These are phyloP conservation scores for Istiophorus platypterus DNA, from an alignment of 2,113 vertebrate genomes.

Conservation along the genomic window DNA sequence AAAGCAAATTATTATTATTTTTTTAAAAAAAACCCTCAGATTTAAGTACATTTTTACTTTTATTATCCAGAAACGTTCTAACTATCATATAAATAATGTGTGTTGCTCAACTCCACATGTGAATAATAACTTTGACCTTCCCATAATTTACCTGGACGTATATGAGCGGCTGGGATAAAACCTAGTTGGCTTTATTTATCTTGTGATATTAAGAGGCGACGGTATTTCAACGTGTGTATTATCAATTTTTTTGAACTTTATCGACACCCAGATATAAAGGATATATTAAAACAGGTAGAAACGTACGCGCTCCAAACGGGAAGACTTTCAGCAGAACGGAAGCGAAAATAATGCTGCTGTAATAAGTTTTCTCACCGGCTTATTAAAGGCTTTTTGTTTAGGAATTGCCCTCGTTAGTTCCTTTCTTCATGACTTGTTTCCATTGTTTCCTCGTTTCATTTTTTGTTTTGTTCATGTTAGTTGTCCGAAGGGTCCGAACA, in stretches of 20 bases:
- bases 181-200: not conserved
- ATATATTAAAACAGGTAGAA: not conserved
- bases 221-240: not conserved
- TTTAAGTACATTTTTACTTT: not conserved
- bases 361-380: constrained; percentile 54
- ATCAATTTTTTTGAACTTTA: not conserved
- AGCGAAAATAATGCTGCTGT: constrained; percentile 43
- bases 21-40: not conserved
- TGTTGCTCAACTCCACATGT: not conserved
- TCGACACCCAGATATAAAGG: not conserved
- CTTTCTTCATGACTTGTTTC: constrained; percentile 71
- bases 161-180: not conserved
- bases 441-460: constrained; percentile 79
- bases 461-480: constrained; percentile 66
- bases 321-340: constrained; percentile 39
- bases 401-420: constrained; percentile 63
- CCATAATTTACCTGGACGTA: not conserved
- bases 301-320: not conserved
- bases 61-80: not conserved
- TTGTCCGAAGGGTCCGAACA: constrained; percentile 75
- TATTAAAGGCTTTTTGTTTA: constrained; percentile 69
- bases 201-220: not conserved
- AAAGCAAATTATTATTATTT: not conserved
- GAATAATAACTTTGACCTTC: not conserved
- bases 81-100: not conserved